These are phyloP conservation scores for Netelia inedita DNA, from an alignment of 2,888 invertebrate genomes.

Conservation along the genomic window DNA sequence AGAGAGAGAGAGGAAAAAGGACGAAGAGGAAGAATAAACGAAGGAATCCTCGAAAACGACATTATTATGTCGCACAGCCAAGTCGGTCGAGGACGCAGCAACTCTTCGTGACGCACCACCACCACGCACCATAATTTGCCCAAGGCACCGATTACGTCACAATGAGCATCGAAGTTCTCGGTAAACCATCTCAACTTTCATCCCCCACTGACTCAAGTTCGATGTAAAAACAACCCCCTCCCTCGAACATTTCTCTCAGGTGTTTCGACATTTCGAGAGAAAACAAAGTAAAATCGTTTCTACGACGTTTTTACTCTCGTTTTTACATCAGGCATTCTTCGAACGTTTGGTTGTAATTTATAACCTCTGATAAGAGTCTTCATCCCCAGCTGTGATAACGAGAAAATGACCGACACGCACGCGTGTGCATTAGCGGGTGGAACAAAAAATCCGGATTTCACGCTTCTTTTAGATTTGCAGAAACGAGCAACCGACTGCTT, in stretches of 20 bases:
- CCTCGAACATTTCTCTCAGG: background rate
- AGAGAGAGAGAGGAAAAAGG: background rate
- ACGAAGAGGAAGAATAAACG: background rate
- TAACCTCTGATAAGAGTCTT: no score
- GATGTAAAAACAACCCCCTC: background rate
- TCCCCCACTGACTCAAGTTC: background rate
- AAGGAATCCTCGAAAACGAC: conserved; percentile 30
- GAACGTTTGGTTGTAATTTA: background rate
- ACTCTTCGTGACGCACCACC: conserved; percentile 35
- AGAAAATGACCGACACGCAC: background rate
- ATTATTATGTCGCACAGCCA: conserved; percentile 48
- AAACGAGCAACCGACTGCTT: conserved; percentile 6
- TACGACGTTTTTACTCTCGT: background rate
- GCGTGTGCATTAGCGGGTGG: background rate
- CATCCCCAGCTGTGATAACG: background rate
- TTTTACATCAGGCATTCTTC: background rate
- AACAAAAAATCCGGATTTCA: background rate
- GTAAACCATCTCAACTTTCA: background rate
- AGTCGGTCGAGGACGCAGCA: conserved; percentile 54
- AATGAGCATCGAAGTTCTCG: conserved; percentile 16
- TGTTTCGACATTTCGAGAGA: background rate
- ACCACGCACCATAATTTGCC: conserved; percentile 27
- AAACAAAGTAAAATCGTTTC: background rate
- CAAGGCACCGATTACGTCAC: conserved; percentile 46
- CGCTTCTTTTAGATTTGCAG: background rate